phyloP scores from a whole-genome alignment of 2,888 invertebrate genomes.

The Eupithecia insigniata region DNA sequence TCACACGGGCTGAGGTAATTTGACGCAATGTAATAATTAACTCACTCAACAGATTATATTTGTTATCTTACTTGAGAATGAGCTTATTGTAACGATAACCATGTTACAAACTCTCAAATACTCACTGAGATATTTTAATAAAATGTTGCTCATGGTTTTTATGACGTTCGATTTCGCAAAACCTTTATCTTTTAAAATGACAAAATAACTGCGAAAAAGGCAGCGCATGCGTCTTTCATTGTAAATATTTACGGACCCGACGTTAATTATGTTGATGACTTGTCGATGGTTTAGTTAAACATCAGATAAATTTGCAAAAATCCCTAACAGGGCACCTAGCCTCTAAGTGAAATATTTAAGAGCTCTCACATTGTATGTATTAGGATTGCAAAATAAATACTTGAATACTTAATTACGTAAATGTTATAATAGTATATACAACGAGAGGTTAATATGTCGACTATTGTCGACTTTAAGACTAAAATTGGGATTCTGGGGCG shows the following conservation, averaged over 20 bases:
- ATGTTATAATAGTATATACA: too few relatives aligned
- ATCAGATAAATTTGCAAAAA: not conserved
- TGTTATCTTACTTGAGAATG: not conserved
- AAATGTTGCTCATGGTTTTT: constrained; percentile 3
- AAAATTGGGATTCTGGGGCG: too few relatives aligned
- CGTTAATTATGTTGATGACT: not conserved
- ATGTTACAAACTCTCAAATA: not conserved
- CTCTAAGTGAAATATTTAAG: too few relatives aligned
- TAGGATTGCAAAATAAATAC: too few relatives aligned
- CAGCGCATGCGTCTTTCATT: not conserved
- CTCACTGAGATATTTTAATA: not conserved
- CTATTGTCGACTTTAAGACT: too few relatives aligned
- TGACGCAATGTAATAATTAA: not conserved
- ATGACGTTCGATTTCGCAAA: not conserved
- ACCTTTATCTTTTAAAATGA: not conserved
- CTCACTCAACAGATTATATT: not conserved
- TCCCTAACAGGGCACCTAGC: too few relatives aligned
- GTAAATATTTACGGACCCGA: not conserved
- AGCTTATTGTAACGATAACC: not conserved
- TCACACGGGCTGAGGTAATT: not conserved
- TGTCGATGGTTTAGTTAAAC: not conserved
- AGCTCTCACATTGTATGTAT: too few relatives aligned
- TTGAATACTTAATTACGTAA: too few relatives aligned
- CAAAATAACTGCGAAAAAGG: not conserved
- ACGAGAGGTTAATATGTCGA: too few relatives aligned